phyloP scores from a whole-genome alignment of 2,113 vertebrate species.

The Zootoca vivipara region DNA sequence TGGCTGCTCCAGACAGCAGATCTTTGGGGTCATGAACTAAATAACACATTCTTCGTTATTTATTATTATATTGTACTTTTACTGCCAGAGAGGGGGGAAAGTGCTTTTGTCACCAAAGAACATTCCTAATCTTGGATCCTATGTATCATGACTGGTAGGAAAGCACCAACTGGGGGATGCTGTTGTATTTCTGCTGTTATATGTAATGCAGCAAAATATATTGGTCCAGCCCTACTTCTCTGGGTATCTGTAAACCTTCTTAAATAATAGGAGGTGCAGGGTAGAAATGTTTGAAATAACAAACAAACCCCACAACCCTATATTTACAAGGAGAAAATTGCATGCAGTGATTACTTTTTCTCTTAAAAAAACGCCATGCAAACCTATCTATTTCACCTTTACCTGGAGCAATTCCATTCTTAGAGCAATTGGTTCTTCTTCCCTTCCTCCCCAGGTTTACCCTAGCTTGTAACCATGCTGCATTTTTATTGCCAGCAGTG shows the following conservation, averaged over 20 bases:
- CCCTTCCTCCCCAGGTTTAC: background rate
- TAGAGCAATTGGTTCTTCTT: conserved; percentile 1
- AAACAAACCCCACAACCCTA: background rate
- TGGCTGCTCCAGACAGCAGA: too few relatives aligned
- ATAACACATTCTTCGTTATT: background rate
- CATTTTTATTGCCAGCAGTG: background rate
- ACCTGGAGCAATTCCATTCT: background rate
- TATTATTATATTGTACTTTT: too few relatives aligned
- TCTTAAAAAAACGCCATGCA: too few relatives aligned
- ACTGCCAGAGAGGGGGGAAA: too few relatives aligned
- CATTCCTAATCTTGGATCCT: background rate
- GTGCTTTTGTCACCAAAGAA: background rate
- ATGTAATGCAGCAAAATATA: too few relatives aligned
- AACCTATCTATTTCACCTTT: background rate
- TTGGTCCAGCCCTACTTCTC: too few relatives aligned
- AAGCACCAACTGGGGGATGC: too few relatives aligned
- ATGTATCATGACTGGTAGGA: too few relatives aligned
- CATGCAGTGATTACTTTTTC: background rate
- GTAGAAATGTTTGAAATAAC: background rate
- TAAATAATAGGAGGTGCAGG: background rate
- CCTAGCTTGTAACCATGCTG: background rate
- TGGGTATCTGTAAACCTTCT: background rate
- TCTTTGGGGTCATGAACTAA: too few relatives aligned
- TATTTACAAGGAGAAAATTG: background rate
- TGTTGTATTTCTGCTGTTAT: too few relatives aligned